These are phyloP conservation scores for Drosophila parvula DNA, from an alignment of 1,140 invertebrate species.

Conservation along the genomic window DNA sequence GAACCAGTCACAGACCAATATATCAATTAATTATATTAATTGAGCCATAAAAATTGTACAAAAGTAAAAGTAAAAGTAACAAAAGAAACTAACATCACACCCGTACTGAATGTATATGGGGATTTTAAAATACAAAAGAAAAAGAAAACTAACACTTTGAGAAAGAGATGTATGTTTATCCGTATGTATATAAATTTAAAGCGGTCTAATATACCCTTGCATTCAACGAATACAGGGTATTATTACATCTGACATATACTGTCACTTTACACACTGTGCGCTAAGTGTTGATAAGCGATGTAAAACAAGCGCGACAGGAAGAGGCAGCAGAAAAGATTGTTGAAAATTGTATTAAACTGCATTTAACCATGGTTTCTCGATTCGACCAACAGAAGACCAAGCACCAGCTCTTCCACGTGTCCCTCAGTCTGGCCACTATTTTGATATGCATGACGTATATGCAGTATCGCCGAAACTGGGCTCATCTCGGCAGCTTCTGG, in stretches of 20 bases:
- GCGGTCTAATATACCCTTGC: neutral
- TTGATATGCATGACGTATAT: constrained; percentile 82
- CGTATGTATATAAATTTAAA: neutral
- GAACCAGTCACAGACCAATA: too few species aligned
- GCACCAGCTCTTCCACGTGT: constrained; percentile 81
- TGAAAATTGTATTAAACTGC: constrained; percentile 29
- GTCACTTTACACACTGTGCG: constrained; percentile 11
- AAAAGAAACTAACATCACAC: too few species aligned
- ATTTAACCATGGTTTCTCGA: constrained; percentile 71
- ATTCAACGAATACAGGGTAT: neutral
- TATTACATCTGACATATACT: neutral
- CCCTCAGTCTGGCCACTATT: constrained; percentile 75
- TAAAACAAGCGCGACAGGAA: constrained; percentile 4
- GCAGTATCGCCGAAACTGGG: constrained; percentile 78
- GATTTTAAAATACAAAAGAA: too few species aligned
- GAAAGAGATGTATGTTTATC: too few species aligned
- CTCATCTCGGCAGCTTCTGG: constrained; percentile 77
- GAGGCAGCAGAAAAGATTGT: constrained; percentile 2
- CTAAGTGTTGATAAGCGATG: constrained; percentile 22
- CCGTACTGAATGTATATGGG: too few species aligned
- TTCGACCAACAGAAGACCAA: constrained; percentile 82
- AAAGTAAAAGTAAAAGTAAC: too few species aligned
- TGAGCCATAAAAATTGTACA: too few species aligned
- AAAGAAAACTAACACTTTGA: too few species aligned
- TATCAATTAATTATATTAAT: too few species aligned